Evolutionary conservation across 2,797 vertebrate genomes (phyloP).

Genomic region (Aselliscus stoliczkanus): DNA sequence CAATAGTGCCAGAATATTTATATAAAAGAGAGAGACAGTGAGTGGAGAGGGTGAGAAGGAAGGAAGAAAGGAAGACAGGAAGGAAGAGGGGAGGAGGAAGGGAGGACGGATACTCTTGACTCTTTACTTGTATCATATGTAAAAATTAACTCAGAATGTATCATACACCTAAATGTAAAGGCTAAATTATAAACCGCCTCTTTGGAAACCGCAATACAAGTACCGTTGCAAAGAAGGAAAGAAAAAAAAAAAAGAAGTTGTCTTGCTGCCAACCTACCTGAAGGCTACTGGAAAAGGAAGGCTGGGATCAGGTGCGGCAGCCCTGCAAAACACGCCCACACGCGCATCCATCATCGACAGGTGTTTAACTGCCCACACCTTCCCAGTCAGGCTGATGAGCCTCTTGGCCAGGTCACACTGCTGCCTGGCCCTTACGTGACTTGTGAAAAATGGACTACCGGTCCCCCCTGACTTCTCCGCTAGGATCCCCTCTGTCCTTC

Average conservation of each 20-base stretch:
- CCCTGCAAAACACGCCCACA: slow-evolving; percentile 61
- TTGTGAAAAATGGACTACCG: background rate
- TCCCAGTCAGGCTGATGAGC: background rate
- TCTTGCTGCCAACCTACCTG: slow-evolving; percentile 65
- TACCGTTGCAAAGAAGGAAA: slow-evolving; percentile 49
- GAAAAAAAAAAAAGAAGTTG: slow-evolving; percentile 29
- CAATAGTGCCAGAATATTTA: too few species aligned
- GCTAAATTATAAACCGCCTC: background rate
- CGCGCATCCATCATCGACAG: background rate
- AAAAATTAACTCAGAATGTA: too few species aligned
- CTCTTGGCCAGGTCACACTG: background rate
- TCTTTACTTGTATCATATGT: too few species aligned
- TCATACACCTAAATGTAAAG: too few species aligned
- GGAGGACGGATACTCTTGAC: too few species aligned
- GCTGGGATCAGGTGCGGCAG: slow-evolving; percentile 30
- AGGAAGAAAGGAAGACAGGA: too few species aligned
- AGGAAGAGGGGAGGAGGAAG: too few species aligned
- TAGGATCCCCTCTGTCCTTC: too few species aligned
- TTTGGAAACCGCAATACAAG: slow-evolving; percentile 22
- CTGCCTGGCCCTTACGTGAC: background rate
- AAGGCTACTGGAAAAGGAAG: slow-evolving; percentile 56
- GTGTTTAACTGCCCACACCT: too few species aligned
- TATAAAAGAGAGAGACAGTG: too few species aligned
- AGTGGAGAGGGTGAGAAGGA: too few species aligned
- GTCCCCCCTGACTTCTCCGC: background rate